Conservation (phyloP, 2,797 vertebrate genomes). For the Hippoglossus hippoglossus region DNA sequence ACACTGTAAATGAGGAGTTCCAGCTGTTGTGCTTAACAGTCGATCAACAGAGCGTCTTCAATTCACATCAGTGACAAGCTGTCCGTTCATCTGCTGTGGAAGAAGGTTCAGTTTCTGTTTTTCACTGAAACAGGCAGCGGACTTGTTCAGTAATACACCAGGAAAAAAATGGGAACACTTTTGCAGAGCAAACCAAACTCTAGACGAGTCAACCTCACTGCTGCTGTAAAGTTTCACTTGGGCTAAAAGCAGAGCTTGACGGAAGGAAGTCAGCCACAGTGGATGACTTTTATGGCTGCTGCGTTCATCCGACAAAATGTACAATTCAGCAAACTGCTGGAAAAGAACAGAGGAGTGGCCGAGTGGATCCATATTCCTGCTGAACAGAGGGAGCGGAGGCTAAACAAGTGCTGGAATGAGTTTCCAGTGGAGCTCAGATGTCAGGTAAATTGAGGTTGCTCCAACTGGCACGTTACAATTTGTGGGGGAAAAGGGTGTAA, state of each 20-base stretch:
- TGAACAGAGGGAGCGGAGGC: constrained; percentile 26
- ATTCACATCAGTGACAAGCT: constrained; percentile 58
- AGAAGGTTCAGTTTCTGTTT: constrained; percentile 22
- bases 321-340: constrained; percentile 32
- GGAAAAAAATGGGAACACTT: constrained; percentile 10
- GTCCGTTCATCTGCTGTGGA: constrained; percentile 54
- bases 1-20: constrained; percentile 7
- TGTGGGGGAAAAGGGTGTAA: constrained; percentile 16
- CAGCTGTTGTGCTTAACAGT: constrained; percentile 43
- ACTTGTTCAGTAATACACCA: neutral
- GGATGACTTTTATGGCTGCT: constrained; percentile 30
- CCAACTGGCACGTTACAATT: constrained; percentile 15
- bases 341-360: constrained; percentile 23
- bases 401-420: constrained; percentile 40
- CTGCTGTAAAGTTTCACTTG: constrained; percentile 47
- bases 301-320: constrained; percentile 44
- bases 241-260: constrained; percentile 23
- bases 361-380: constrained; percentile 31
- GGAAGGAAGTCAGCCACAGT: constrained; percentile 31
- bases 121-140: constrained; percentile 21
- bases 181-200: constrained; percentile 28
- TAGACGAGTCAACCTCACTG: constrained; percentile 16
- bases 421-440: constrained; percentile 43
- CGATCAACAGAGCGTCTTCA: constrained; percentile 44
- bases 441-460: constrained; percentile 45